Base-by-base conservation (phyloP, 2,888 invertebrate genomes). In the Galerucella nymphaeae region DNA sequence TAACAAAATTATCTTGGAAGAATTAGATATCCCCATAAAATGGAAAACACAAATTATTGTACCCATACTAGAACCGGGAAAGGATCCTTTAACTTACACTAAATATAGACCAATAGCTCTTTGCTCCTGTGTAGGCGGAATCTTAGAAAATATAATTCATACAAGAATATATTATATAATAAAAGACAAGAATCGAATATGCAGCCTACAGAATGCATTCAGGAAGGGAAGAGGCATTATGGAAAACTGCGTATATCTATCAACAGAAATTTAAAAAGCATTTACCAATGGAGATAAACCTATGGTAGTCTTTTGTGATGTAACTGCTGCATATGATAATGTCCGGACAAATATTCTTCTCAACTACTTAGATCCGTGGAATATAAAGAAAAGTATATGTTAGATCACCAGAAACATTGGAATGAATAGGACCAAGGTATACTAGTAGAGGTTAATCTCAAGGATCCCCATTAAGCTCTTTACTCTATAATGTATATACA, bases 401-500 rank as follows among this genome's bases (percentile, higher is more conserved):
- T 6, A 41, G 45, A 65, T 20, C 65, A 14, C 42, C 20, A 10
- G 18, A 65, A 1, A 9, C 16, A 8, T n/a, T 20, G 14, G 41
- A 57, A 23, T 23, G 62, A 13, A n/a, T 41, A 14, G 73, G 69
- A n/a, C 66, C 70, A 16, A n/a, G 13, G 57, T 6, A 20, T 9
- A 59, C 18, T n/a, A 18, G 30, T 10, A 58, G 8, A 53, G 73
- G 73, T 0, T 6, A 71, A n/a, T n/a, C 65, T 14, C 63, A 72
- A 48, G 72, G 72, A 9, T 72, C 64, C 5, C 69, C 69, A 18
- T 23, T 69, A 23, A 70, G 61, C 57, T 42, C 67, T 14, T 2
- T 67, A 10, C n/a, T 74, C 3, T 71, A 72, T 38, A 74, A 74
- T 20, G 42, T 73, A 16, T 71, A 73, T 30, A 62, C 41, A 14